These are phyloP conservation scores for Poecilia picta DNA, from an alignment of 2,797 vertebrate species.

Conservation along the genomic window DNA sequence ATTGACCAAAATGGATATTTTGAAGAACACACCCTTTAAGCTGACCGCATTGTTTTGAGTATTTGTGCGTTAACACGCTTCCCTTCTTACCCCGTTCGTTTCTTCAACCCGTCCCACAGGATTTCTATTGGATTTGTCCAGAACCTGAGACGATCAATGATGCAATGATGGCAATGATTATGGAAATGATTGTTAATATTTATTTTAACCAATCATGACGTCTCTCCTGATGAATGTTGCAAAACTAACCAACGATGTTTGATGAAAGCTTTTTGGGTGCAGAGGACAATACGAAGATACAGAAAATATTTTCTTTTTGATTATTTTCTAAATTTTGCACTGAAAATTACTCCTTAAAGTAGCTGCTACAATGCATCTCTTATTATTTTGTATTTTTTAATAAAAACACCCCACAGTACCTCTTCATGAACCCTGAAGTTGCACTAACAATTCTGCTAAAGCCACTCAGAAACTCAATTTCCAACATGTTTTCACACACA, in stretches of 20 bases:
- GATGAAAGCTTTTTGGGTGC: neutral
- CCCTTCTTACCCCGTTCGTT: neutral
- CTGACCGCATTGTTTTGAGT: neutral
- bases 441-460: conserved; percentile 11
- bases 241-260: neutral
- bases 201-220: neutral
- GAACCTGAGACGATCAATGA: neutral
- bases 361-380: neutral
- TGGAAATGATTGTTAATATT: neutral
- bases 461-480: conserved; percentile 17
- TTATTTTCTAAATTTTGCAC: neutral
- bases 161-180: neutral
- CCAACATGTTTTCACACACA: conserved; percentile 10
- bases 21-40: neutral
- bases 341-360: neutral
- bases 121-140: neutral
- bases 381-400: neutral
- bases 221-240: neutral
- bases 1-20: neutral
- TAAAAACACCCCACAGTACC: neutral
- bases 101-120: neutral
- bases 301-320: neutral
- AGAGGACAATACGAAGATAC: neutral
- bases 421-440: conserved; percentile 4
- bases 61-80: neutral